Percentiles rank a stretch among this genome's conserved stretches.
These are phyloP conservation scores for Phocoena phocoena DNA, from an alignment of 2,113 vertebrate species.

Conservation along the genomic window DNA sequence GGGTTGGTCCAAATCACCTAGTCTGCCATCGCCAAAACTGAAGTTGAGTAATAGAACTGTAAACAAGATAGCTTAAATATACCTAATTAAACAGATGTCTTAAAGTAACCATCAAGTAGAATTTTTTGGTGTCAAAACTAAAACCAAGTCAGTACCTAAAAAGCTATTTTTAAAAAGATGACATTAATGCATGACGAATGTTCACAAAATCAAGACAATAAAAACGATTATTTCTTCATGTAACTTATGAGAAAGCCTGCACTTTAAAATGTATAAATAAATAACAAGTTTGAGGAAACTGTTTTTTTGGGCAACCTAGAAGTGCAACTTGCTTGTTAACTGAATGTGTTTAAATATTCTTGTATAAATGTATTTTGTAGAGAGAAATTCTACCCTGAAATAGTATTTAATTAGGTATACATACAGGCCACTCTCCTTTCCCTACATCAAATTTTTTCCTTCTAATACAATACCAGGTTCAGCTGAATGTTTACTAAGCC, in stretches of 20 bases:
- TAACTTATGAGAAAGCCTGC: background rate
- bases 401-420: background rate
- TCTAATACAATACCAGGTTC: background rate
- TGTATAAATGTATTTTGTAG: background rate
- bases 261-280: conserved; percentile 21
- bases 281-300: background rate
- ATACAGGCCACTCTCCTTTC: background rate
- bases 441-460: background rate
- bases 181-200: background rate
- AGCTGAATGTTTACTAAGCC: background rate
- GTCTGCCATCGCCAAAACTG: background rate
- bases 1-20: background rate
- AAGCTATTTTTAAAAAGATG: background rate
- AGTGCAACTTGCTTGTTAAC: conserved; percentile 17
- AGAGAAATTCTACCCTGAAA: background rate
- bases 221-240: background rate
- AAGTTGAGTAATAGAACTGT: background rate
- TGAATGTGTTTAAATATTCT: conserved; percentile 12
- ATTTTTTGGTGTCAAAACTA: background rate
- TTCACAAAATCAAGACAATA: background rate
- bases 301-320: background rate
- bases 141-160: background rate
- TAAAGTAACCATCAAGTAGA: background rate
- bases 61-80: background rate
- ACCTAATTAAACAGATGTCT: conserved; percentile 9